Evolutionary conservation across 23 tunicate species (phyloP).

Genomic region (Diplosoma virens): DNA sequence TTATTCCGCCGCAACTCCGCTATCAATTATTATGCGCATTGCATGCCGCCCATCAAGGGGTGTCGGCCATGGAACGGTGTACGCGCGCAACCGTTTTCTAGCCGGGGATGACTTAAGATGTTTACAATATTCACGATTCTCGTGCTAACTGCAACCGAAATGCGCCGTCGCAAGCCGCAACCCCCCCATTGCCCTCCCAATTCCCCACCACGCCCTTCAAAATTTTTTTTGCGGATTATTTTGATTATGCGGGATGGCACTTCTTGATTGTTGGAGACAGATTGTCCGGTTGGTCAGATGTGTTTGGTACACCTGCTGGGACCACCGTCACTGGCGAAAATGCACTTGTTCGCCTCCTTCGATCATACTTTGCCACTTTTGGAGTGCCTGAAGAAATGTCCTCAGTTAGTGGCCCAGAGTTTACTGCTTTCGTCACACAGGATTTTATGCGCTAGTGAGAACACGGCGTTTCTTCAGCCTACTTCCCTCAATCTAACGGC

Average conservation of each 20-base stretch:
- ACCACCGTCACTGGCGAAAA: background rate
- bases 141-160: background rate
- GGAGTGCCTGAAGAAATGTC: conserved; percentile 24
- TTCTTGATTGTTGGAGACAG: background rate
- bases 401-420: conserved; percentile 14
- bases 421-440: background rate
- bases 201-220: conserved; percentile 1
- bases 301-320: background rate
- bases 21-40: too few species aligned
- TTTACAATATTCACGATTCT: background rate
- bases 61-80: background rate
- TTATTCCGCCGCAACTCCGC: too few species aligned
- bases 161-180: conserved; percentile 5
- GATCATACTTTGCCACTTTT: conserved; percentile 2
- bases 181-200: background rate
- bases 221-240: conserved; percentile 1
- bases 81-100: background rate
- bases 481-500: background rate
- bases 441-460: conserved; percentile 8
- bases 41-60: background rate
- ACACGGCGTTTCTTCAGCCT: background rate
- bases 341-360: background rate
- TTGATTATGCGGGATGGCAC: background rate
- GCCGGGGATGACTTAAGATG: conserved; percentile 7
- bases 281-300: background rate